Evolutionary conservation across 2,888 invertebrate species (phyloP).

Genomic region (Brachylomia viminalis): DNA sequence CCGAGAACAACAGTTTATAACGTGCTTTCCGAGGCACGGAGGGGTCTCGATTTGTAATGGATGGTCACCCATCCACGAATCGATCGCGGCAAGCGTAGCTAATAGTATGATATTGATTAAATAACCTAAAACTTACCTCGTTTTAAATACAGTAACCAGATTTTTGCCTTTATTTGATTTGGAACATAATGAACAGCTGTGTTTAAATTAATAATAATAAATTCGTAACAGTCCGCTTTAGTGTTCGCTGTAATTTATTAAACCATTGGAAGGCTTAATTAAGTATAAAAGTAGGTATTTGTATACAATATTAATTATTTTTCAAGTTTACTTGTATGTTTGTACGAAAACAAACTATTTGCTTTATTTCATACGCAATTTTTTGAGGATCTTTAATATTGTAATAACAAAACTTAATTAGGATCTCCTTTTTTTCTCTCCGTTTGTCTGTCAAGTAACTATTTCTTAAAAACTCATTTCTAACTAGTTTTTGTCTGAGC

Average conservation of each 20-base stretch:
- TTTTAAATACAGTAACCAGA: not conserved
- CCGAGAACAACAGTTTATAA: not conserved
- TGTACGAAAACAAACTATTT: not conserved
- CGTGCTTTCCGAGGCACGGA: not conserved
- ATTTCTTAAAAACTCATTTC: too few species aligned
- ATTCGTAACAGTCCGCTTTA: slow-evolving; percentile 19
- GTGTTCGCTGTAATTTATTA: slow-evolving; percentile 6
- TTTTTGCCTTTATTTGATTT: slow-evolving; percentile 22
- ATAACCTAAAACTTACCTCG: not conserved
- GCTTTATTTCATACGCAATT: not conserved
- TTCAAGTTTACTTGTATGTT: not conserved
- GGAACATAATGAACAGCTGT: slow-evolving; percentile 24
- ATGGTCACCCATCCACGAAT: not conserved
- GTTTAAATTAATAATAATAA: slow-evolving; percentile 25
- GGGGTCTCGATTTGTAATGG: not conserved
- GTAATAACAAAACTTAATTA: not conserved
- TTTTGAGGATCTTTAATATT: not conserved
- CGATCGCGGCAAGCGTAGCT: not conserved
- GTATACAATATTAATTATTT: slow-evolving; percentile 9
- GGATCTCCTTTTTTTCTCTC: not conserved
- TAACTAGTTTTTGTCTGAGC: too few species aligned
- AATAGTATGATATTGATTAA: not conserved
- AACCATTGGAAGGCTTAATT: slow-evolving; percentile 32
- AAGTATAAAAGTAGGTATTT: slow-evolving; percentile 8
- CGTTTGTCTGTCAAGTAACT: not conserved